Percentiles rank a stretch among this genome's conserved stretches.
Conservation (phyloP, 2,797 vertebrate genomes). For the Danio tinwini region DNA sequence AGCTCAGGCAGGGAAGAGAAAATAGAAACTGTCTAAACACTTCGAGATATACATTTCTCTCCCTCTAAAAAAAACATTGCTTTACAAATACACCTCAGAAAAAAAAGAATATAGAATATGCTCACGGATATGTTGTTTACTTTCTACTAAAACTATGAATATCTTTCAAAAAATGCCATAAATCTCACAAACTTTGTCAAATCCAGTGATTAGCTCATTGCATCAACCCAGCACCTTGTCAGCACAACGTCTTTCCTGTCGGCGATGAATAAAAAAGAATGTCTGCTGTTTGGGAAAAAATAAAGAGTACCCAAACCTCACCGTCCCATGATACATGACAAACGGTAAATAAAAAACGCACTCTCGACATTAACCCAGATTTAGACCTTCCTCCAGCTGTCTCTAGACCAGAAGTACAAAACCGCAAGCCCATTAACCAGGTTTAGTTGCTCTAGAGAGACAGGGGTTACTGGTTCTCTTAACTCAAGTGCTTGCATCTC, state of each 20-base stretch:
- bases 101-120: conserved; percentile 1
- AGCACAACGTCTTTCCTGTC: not conserved
- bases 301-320: conserved; percentile 15
- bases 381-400: conserved; percentile 16
- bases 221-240: not conserved
- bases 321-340: not conserved
- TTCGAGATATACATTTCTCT: not conserved
- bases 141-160: not conserved
- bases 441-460: conserved; percentile 15
- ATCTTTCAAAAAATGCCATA: not conserved
- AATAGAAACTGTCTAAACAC: not conserved
- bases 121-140: not conserved
- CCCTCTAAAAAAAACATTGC: not conserved
- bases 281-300: not conserved
- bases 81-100: not conserved
- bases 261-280: not conserved
- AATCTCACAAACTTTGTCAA: not conserved
- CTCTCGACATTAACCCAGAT: conserved; percentile 24
- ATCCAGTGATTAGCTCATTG: not conserved
- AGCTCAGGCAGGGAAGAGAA: not conserved
- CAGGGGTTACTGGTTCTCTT: conserved; percentile 25
- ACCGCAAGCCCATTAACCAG: not conserved
- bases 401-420: not conserved
- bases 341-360: conserved; percentile 11
- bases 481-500: conserved; percentile 29